Conservation (phyloP, 2,888 invertebrate species). For the Drosophila multiciliata region DNA sequence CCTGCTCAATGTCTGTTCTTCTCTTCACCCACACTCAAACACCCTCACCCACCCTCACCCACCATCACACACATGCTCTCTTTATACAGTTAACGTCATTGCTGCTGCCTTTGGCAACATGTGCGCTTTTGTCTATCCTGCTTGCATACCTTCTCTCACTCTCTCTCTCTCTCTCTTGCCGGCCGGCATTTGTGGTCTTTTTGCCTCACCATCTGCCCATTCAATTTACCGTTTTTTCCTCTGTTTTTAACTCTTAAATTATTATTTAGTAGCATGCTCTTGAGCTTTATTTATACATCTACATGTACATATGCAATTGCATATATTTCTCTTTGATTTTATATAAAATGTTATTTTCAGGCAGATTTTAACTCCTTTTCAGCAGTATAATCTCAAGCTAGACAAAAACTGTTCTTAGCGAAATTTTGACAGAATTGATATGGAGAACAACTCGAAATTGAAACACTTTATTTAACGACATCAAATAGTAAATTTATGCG, state of each 20-base stretch:
- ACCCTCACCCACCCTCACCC: too few relatives aligned
- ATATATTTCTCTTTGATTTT: background rate
- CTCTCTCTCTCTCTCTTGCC: slow-evolving; percentile 7
- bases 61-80: background rate
- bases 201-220: slow-evolving; percentile 19
- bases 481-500: background rate
- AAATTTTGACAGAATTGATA: background rate
- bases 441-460: background rate
- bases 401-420: background rate
- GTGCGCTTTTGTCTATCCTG: slow-evolving; percentile 38
- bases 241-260: slow-evolving; percentile 11
- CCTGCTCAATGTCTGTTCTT: background rate
- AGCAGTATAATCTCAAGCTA: background rate
- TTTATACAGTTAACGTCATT: slow-evolving; percentile 13
- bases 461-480: slow-evolving; percentile 5
- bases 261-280: slow-evolving; percentile 30
- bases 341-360: background rate
- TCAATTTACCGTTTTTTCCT: slow-evolving; percentile 30
- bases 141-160: slow-evolving; percentile 7
- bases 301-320: background rate
- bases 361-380: background rate
- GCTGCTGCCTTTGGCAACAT: slow-evolving; percentile 68
- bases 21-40: background rate
- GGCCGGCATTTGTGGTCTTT: slow-evolving; percentile 19
- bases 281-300: slow-evolving; percentile 23